Conservation (phyloP, 2,888 invertebrate species). For the Oeneis ivallda region DNA sequence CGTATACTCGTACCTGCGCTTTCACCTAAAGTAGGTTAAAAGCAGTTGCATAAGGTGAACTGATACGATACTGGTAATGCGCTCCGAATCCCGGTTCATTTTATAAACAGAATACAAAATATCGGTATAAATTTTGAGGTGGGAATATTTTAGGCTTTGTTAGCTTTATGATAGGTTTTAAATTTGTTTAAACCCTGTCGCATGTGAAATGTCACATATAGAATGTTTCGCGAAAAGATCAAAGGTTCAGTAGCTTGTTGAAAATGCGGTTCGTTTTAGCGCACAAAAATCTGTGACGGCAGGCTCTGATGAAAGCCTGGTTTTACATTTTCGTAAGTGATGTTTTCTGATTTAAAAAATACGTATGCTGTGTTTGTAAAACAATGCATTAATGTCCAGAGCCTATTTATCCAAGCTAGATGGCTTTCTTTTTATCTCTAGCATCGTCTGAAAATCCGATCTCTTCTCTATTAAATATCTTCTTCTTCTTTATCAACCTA, state of each 20-base stretch:
- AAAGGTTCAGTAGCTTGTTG: constrained; percentile 16
- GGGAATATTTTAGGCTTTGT: constrained; percentile 20
- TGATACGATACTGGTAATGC: constrained; percentile 39
- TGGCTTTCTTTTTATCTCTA: too few relatives aligned
- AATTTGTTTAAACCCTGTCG: background rate
- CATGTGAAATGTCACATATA: constrained; percentile 9
- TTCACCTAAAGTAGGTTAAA: constrained; percentile 64
- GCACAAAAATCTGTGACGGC: constrained; percentile 1
- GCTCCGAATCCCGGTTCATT: constrained; percentile 35
- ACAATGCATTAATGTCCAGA: background rate
- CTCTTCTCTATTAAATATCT: too few relatives aligned
- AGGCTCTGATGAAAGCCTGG: background rate
- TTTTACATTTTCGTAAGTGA: constrained; percentile 3
- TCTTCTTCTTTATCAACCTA: too few relatives aligned
- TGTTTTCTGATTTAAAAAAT: background rate
- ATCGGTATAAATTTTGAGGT: constrained; percentile 15
- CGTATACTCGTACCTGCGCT: constrained; percentile 34
- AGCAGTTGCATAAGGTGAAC: constrained; percentile 61
- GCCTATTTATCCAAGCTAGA: too few relatives aligned
- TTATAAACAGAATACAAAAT: constrained; percentile 34
- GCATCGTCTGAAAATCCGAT: too few relatives aligned
- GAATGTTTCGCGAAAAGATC: constrained; percentile 19
- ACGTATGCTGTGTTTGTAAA: background rate
- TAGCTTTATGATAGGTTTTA: constrained; percentile 8
- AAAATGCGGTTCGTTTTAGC: constrained; percentile 11